Percentiles rank a stretch among this genome's conserved stretches.
These are phyloP conservation scores for Cladopsammia gracilis DNA, from an alignment of 64 coral and sea anemone genomes.

Conservation along the genomic window DNA sequence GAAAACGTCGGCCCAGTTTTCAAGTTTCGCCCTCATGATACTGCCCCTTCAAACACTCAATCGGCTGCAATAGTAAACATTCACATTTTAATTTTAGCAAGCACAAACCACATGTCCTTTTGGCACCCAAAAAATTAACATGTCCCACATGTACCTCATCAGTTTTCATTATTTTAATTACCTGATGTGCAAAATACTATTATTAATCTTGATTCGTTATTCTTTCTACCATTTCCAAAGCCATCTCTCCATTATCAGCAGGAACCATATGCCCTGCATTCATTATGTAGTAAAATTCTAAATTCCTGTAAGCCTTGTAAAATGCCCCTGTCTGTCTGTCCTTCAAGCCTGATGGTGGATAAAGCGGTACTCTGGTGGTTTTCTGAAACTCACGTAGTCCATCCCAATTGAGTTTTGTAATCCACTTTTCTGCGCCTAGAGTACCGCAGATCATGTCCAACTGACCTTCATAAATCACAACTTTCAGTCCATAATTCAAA, in stretches of 20 bases:
- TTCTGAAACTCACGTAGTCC: conserved; percentile 62
- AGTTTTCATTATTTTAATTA: no score
- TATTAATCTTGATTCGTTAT: conserved; percentile 3
- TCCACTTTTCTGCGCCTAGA: conserved; percentile 83
- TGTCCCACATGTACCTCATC: no score
- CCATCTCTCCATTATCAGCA: conserved; percentile 95
- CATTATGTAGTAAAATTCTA: conserved; percentile 89
- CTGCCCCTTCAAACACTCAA: no score
- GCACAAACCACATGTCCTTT: no score
- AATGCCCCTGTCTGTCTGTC: conserved; percentile 90
- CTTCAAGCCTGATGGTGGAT: conserved; percentile 78
- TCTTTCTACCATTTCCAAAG: conserved; percentile 89
- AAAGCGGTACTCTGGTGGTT: conserved; percentile 63
- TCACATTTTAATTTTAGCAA: no score
- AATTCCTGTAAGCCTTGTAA: conserved; percentile 80
- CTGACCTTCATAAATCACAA: conserved; percentile 96
- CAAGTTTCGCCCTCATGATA: no score
- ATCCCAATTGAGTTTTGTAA: conserved; percentile 88
- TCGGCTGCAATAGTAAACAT: no score
- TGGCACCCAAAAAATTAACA: no score
- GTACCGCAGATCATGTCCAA: conserved; percentile 96
- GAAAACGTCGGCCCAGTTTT: no score
- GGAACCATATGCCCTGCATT: conserved; percentile 99
- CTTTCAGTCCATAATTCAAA: conserved; percentile 69
- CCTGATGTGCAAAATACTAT: no score